Conservation (phyloP, 2,888 invertebrate genomes). For the Sthenelais limicola region DNA sequence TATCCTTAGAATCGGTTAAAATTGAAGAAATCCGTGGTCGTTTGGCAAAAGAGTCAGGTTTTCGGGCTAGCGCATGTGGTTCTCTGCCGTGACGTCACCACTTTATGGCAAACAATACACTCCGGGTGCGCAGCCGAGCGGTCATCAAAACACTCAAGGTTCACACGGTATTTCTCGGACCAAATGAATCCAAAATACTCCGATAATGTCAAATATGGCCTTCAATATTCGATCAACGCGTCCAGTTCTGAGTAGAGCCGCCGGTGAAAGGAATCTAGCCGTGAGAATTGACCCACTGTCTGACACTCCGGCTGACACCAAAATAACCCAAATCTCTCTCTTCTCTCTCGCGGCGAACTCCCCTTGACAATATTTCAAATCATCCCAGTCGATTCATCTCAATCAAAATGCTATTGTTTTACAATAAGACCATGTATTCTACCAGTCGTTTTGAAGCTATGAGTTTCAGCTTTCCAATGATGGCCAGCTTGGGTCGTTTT, state of each 20-base stretch:
- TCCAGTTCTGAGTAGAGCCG: not conserved
- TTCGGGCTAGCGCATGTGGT: constrained; percentile 35
- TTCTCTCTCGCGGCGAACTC: too few relatives aligned
- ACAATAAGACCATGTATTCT: not conserved
- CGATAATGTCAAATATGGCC: not conserved
- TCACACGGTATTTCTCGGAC: not conserved
- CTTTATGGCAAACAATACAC: constrained; percentile 38
- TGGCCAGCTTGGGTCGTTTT: too few relatives aligned
- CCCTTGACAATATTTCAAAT: constrained; percentile 31
- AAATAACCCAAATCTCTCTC: constrained; percentile 39
- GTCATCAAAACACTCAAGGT: constrained; percentile 28
- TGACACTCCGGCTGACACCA: constrained; percentile 24
- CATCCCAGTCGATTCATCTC: constrained; percentile 20
- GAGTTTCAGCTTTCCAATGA: too few relatives aligned
- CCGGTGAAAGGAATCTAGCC: not conserved
- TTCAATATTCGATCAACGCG: not conserved
- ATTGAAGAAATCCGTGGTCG: constrained; percentile 24
- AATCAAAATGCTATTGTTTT: constrained; percentile 14
- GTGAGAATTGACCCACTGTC: constrained; percentile 37
- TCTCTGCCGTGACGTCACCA: constrained; percentile 35
- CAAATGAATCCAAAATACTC: not conserved
- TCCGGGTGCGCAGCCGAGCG: not conserved
- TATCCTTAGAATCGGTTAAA: constrained; percentile 28
- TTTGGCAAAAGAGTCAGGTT: constrained; percentile 33
- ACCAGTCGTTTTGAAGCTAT: constrained; percentile 4